phyloP scores from a whole-genome alignment of 2,888 invertebrate species.

The Synanthedon myopaeformis region DNA sequence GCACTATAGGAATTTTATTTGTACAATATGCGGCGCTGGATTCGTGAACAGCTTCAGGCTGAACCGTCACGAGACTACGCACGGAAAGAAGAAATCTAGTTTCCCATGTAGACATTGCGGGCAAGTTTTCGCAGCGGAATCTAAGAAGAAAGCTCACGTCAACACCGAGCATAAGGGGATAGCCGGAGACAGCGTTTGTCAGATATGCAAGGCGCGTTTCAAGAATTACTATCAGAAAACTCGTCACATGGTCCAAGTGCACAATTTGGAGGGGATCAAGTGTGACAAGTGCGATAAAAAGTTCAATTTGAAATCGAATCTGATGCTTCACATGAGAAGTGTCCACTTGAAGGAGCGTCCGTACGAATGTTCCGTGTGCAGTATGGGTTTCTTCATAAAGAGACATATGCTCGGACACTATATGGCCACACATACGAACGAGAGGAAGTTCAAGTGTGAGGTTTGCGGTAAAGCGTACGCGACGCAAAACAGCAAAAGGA shows the following conservation, averaged over 20 bases:
- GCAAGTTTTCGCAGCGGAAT: constrained; percentile 45
- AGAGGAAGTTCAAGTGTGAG: constrained; percentile 70
- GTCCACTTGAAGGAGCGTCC: constrained; percentile 56
- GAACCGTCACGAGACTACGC: constrained; percentile 51
- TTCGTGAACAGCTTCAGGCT: constrained; percentile 53
- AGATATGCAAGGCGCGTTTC: constrained; percentile 56
- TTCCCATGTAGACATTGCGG: constrained; percentile 51
- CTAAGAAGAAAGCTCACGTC: constrained; percentile 53
- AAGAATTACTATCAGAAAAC: constrained; percentile 62
- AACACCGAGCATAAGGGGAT: constrained; percentile 57
- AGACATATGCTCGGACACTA: constrained; percentile 62
- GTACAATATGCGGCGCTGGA: constrained; percentile 54
- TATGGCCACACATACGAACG: constrained; percentile 59
- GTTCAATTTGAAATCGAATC: constrained; percentile 55
- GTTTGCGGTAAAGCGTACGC: constrained; percentile 70
- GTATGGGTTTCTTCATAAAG: constrained; percentile 58
- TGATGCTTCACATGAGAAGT: constrained; percentile 51
- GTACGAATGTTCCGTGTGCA: constrained; percentile 55
- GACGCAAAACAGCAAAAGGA: constrained; percentile 49
- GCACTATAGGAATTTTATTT: constrained; percentile 57
- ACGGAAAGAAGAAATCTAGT: constrained; percentile 48
- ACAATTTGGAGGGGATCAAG: constrained; percentile 52
- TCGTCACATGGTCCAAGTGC: constrained; percentile 55
- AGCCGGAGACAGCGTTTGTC: constrained; percentile 56
- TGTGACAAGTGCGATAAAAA: constrained; percentile 54